Evolutionary conservation across 2,888 invertebrate genomes (phyloP).

Genomic region (Helobdella robusta): DNA sequence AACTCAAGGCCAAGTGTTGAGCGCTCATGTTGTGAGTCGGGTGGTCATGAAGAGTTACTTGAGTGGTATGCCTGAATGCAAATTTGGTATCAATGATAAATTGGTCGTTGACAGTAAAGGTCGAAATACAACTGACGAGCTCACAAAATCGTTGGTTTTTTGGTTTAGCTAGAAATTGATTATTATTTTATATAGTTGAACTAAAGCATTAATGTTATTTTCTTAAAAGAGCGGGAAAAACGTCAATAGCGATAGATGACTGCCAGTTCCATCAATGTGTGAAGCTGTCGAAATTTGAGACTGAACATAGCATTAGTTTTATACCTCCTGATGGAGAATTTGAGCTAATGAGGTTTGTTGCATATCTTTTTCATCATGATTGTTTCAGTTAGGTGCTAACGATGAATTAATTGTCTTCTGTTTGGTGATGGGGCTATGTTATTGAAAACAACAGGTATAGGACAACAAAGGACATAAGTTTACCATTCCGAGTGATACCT

Average conservation of each 20-base stretch:
- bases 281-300: constrained; percentile 97
- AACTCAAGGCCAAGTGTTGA: constrained; percentile 79
- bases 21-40: constrained; percentile 97
- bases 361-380: background rate
- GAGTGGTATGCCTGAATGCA: constrained; percentile 99
- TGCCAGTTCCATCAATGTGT: constrained; percentile 99
- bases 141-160: constrained; percentile 35
- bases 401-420: no score
- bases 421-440: no score
- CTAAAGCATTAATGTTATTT: background rate
- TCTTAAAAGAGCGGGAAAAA: constrained; percentile 31
- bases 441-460: no score
- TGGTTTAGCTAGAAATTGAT: background rate
- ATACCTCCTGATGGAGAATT: constrained; percentile 99
- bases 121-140: constrained; percentile 44
- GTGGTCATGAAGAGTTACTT: constrained; percentile 99
- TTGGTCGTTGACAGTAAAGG: constrained; percentile 78
- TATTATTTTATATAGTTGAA: background rate
- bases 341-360: constrained; percentile 81
- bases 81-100: constrained; percentile 98
- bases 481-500: constrained; percentile 98
- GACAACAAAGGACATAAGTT: constrained; percentile 96
- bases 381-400: no score
- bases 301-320: constrained; percentile 98
- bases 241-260: constrained; percentile 76